These are phyloP conservation scores for Girardinichthys multiradiatus DNA, from an alignment of 2,113 vertebrate genomes.

Conservation along the genomic window DNA sequence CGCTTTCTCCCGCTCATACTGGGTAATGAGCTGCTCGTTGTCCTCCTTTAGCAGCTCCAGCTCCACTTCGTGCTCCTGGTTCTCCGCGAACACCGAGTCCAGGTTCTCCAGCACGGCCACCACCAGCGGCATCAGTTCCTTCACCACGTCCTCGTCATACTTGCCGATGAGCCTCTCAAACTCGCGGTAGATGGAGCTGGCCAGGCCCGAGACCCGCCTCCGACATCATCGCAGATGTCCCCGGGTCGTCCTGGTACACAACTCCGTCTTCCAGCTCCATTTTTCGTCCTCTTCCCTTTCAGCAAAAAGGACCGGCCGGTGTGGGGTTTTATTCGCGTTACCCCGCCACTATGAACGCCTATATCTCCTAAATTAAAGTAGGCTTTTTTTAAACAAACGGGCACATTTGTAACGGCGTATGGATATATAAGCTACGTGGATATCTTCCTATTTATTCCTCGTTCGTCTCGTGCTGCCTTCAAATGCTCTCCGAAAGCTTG, in stretches of 20 bases:
- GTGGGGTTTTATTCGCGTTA: constrained; percentile 10
- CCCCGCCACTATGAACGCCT: constrained; percentile 51
- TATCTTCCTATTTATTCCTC: constrained; percentile 64
- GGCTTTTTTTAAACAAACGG: constrained; percentile 25
- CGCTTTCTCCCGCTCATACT: constrained; percentile 94
- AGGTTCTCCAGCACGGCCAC: constrained; percentile 97
- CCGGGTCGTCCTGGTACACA: constrained; percentile 95
- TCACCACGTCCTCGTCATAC: constrained; percentile 96
- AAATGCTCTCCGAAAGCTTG: constrained; percentile 7
- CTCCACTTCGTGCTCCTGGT: constrained; percentile 96
- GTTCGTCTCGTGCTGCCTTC: constrained; percentile 62
- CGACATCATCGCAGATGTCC: constrained; percentile 94
- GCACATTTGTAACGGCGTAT: constrained; percentile 44
- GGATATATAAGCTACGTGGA: constrained; percentile 63
- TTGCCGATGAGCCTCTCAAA: constrained; percentile 95
- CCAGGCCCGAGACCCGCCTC: constrained; percentile 96
- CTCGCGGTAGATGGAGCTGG: constrained; percentile 96
- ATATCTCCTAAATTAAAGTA: constrained; percentile 1
- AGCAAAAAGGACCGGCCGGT: constrained; percentile 31
- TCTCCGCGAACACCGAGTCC: constrained; percentile 94
- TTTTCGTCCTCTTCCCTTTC: constrained; percentile 57
- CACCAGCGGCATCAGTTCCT: constrained; percentile 96
- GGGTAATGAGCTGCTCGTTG: constrained; percentile 95
- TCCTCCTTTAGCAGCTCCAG: constrained; percentile 92
- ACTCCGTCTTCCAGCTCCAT: constrained; percentile 91